A percentile compares a stretch with the other conserved stretches of the same genome.
Conservation (phyloP, 2,797 vertebrate species). For the Sebastes aleutianus region DNA sequence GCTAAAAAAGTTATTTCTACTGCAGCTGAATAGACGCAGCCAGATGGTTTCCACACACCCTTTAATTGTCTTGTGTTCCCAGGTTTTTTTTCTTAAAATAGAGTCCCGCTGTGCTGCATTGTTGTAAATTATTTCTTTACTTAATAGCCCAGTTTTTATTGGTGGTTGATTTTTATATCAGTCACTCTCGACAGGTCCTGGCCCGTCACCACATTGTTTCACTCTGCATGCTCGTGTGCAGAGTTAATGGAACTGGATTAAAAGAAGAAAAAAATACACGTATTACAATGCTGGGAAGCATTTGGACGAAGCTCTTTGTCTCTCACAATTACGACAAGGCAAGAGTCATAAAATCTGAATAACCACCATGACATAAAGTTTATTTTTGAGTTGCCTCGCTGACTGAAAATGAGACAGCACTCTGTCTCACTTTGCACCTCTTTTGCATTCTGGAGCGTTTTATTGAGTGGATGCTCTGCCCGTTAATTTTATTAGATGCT, state of each 20-base stretch:
- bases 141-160: constrained; percentile 37
- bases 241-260: background rate
- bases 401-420: background rate
- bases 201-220: constrained; percentile 9
- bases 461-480: constrained; percentile 7
- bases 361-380: constrained; percentile 19
- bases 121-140: constrained; percentile 22
- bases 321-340: background rate
- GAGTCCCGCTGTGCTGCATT: constrained; percentile 29
- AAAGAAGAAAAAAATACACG: background rate
- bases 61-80: constrained; percentile 57
- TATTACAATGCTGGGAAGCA: background rate
- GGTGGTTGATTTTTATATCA: constrained; percentile 22
- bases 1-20: constrained; percentile 38
- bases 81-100: constrained; percentile 34
- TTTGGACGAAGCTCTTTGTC: background rate
- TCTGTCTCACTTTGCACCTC: background rate
- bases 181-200: constrained; percentile 26
- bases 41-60: constrained; percentile 50
- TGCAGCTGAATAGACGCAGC: constrained; percentile 35
- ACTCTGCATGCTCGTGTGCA: background rate
- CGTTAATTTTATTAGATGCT: constrained; percentile 43
- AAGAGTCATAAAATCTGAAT: constrained; percentile 26
- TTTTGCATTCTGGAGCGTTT: constrained; percentile 31
- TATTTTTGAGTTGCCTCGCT: constrained; percentile 17